phyloP scores from a whole-genome alignment of 2,113 vertebrate species.

The Solea senegalensis region DNA sequence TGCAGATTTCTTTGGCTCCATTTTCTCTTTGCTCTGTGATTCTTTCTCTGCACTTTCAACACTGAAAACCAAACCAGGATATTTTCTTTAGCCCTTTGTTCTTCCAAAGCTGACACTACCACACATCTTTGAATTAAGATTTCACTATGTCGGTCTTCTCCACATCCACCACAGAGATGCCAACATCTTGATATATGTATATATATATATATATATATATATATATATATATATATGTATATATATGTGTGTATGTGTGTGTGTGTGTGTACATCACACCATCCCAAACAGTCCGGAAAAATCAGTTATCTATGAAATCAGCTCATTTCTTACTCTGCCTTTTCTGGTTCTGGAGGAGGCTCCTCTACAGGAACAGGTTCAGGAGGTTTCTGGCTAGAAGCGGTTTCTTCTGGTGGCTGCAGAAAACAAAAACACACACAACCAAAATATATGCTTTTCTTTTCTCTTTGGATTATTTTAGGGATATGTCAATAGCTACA shows the following conservation, averaged over 20 bases:
- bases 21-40: conserved; percentile 56
- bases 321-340: conserved; percentile 86
- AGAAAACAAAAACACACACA: conserved; percentile 7
- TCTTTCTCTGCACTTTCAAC: conserved; percentile 88
- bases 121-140: too few relatives aligned
- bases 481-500: too few relatives aligned
- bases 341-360: conserved; percentile 83
- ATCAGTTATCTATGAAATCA: background rate
- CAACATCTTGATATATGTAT: background rate
- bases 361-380: conserved; percentile 76
- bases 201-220: too few relatives aligned
- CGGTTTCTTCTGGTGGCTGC: conserved; percentile 73
- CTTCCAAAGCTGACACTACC: too few relatives aligned
- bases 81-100: background rate
- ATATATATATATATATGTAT: too few relatives aligned
- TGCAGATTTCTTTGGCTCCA: conserved; percentile 67
- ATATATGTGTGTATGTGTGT: too few relatives aligned
- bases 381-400: conserved; percentile 59
- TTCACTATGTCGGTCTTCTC: too few relatives aligned
- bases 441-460: too few relatives aligned
- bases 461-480: too few relatives aligned
- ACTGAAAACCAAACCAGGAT: conserved; percentile 66
- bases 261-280: background rate
- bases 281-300: background rate
- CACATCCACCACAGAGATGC: background rate